These are phyloP conservation scores for Drosophila melanica DNA, from an alignment of 1,140 invertebrate genomes.

Conservation along the genomic window DNA sequence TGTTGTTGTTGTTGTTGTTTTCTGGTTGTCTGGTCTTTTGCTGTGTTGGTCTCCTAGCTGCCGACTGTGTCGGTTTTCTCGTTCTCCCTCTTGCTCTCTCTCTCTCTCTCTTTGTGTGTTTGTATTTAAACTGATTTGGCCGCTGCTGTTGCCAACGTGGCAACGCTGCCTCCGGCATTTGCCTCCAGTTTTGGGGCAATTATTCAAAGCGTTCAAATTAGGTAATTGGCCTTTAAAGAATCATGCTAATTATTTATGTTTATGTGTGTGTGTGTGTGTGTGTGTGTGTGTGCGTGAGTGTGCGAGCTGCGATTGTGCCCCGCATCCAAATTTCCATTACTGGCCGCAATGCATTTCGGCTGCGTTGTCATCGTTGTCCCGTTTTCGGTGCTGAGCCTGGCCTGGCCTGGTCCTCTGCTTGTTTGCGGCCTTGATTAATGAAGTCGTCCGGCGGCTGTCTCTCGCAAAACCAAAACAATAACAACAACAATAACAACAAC, in stretches of 20 bases:
- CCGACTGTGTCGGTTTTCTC: neutral
- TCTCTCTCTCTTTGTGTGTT: too few relatives aligned
- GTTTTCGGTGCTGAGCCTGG: neutral
- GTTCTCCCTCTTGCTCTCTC: too few relatives aligned
- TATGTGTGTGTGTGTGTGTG: slow-evolving; percentile 59
- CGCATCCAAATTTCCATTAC: neutral
- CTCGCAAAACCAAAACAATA: slow-evolving; percentile 4
- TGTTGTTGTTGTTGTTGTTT: slow-evolving; percentile 12
- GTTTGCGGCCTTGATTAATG: slow-evolving; percentile 82
- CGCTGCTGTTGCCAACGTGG: slow-evolving; percentile 20
- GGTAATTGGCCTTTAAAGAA: slow-evolving; percentile 83
- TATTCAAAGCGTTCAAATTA: slow-evolving; percentile 81
- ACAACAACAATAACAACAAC: slow-evolving; percentile 36
- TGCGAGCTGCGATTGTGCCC: slow-evolving; percentile 18
- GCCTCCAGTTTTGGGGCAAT: slow-evolving; percentile 52
- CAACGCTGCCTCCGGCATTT: slow-evolving; percentile 7
- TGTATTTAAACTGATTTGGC: slow-evolving; percentile 62
- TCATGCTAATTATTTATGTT: slow-evolving; percentile 82
- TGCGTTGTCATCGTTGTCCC: slow-evolving; percentile 49
- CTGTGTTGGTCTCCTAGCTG: slow-evolving; percentile 16
- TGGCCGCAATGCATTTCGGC: slow-evolving; percentile 52
- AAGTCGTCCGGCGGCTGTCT: slow-evolving; percentile 73
- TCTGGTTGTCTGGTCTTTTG: slow-evolving; percentile 6
- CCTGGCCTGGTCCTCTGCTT: slow-evolving; percentile 37
- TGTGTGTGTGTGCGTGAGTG: slow-evolving; percentile 60